Percentiles rank a stretch among this genome's conserved stretches.
Conservation (phyloP, 2,888 invertebrate genomes). For the Conomelus anceps region DNA sequence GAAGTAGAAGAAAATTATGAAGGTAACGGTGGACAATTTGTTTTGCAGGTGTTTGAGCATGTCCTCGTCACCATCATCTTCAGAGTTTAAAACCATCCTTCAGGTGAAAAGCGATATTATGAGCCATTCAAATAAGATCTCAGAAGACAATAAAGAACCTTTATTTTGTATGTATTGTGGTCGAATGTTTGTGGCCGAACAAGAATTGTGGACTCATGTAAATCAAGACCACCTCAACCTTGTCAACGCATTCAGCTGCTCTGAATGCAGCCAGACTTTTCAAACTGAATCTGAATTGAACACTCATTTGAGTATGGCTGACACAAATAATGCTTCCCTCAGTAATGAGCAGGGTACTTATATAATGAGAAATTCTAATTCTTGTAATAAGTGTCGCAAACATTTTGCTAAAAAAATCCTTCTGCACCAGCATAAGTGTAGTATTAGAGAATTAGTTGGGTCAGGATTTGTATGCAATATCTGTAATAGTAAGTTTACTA, state of each 20-base stretch:
- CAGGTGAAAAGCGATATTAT: background rate
- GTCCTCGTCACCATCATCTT: background rate
- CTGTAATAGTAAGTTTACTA: background rate
- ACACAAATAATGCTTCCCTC: no score
- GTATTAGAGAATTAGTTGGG: background rate
- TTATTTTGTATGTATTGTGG: background rate
- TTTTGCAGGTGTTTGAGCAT: background rate
- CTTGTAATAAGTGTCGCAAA: background rate
- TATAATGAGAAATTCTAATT: background rate
- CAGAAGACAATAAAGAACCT: background rate
- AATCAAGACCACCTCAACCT: background rate
- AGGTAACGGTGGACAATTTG: slow-evolving; percentile 6
- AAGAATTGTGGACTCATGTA: background rate
- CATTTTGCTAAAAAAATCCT: slow-evolving; percentile 9
- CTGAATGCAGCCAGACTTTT: background rate
- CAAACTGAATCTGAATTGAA: slow-evolving; percentile 47
- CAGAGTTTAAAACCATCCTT: background rate
- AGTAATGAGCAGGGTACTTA: no score
- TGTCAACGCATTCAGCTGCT: background rate
- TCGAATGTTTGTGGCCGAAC: background rate
- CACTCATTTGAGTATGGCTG: background rate
- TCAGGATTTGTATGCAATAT: background rate
- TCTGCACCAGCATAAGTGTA: background rate
- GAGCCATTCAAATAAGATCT: background rate
- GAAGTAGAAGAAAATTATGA: background rate